Conservation (phyloP, 2,113 vertebrate species). For the Candoia aspera region DNA sequence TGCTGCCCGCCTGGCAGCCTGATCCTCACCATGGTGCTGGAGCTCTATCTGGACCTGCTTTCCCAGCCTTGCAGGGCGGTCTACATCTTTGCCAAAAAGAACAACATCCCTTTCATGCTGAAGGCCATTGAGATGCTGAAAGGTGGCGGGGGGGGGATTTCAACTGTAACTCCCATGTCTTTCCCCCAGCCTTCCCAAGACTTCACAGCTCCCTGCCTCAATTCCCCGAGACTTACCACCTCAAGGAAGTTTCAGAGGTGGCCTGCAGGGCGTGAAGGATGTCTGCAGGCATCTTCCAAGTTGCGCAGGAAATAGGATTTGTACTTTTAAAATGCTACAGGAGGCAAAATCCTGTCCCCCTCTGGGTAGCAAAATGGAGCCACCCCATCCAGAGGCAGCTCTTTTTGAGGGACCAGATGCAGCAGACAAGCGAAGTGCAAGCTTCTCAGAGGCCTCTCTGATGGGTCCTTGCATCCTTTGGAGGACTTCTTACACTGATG, state of each 20-base stretch:
- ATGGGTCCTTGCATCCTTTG: background rate
- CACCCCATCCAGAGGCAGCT: no score
- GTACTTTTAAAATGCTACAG: background rate
- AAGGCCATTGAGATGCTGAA: constrained; percentile 72
- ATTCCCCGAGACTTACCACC: background rate
- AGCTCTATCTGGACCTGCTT: constrained; percentile 83
- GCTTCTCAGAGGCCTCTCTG: background rate
- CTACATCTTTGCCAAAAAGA: constrained; percentile 81
- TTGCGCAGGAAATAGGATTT: no score
- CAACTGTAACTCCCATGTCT: background rate
- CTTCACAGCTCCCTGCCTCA: background rate
- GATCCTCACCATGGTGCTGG: constrained; percentile 60
- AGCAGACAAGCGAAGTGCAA: background rate
- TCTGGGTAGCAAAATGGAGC: background rate
- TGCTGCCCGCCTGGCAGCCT: background rate
- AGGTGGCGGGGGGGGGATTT: constrained; percentile 74
- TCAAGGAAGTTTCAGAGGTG: background rate
- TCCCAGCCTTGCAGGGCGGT: constrained; percentile 85
- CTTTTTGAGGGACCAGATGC: background rate
- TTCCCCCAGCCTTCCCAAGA: background rate
- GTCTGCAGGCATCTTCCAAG: background rate
- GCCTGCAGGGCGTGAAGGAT: background rate
- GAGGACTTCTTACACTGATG: no score
- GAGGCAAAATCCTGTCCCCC: background rate
- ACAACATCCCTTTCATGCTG: constrained; percentile 79